Percentiles rank a stretch among this genome's conserved stretches.
phyloP scores from a whole-genome alignment of 1,140 invertebrate genomes.

The Drosophila nigrodunni region DNA sequence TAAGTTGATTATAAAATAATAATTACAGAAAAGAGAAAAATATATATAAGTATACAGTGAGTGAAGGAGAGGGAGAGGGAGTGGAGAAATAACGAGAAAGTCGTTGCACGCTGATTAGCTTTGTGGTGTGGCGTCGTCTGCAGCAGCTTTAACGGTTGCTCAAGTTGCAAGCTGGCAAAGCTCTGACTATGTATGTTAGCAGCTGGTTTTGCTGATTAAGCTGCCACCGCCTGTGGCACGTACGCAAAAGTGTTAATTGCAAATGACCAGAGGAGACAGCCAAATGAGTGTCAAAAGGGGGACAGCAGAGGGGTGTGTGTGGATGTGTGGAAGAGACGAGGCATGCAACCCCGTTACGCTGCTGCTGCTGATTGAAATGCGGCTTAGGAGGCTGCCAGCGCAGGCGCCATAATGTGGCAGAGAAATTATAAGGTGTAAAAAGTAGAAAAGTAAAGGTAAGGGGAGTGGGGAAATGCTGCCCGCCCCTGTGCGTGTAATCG shows the following conservation, averaged over 20 bases:
- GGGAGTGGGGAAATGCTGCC: neutral
- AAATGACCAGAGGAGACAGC: constrained; percentile 65
- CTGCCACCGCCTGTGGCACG: constrained; percentile 66
- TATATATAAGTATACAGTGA: too few species aligned
- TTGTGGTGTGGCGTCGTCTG: constrained; percentile 54
- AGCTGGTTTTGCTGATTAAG: constrained; percentile 61
- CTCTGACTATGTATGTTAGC: constrained; percentile 19
- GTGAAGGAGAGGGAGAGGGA: constrained; percentile 2
- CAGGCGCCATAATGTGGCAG: constrained; percentile 25
- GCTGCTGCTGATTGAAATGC: constrained; percentile 42
- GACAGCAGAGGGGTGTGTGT: neutral
- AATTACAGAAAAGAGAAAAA: constrained; percentile 60
- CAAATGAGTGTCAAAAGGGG: neutral
- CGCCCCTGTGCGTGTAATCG: constrained; percentile 48
- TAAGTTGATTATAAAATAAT: constrained; percentile 83
- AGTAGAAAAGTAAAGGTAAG: neutral
- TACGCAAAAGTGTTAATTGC: constrained; percentile 82
- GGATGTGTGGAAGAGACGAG: neutral
- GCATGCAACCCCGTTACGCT: constrained; percentile 47
- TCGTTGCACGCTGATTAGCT: constrained; percentile 81
- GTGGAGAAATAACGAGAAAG: constrained; percentile 71
- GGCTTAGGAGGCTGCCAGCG: constrained; percentile 25
- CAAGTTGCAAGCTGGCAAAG: constrained; percentile 27
- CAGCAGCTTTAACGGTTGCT: constrained; percentile 33
- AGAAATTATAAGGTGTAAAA: neutral